Base-by-base conservation (phyloP, 2,113 vertebrate genomes). In the Aviceda subcristata region DNA sequence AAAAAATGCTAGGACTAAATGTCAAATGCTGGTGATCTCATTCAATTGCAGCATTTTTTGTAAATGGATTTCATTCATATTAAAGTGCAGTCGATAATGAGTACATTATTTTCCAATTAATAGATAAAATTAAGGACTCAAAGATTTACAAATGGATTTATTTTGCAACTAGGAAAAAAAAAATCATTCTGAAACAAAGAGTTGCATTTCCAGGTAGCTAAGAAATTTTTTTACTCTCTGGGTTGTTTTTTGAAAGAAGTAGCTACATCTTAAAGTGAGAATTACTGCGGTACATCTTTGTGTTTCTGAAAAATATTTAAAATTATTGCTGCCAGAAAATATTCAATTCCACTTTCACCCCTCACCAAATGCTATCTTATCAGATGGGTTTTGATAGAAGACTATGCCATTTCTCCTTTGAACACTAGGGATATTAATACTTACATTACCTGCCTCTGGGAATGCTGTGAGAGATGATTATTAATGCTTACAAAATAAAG, bases 81-180 rank as follows among this genome's bases (percentile, higher is more conserved):
- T 81, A 77, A 97, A 90, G 45, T 85, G 16, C 20, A 97, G 73
- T 92, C 97, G 76, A 88, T 97, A 97, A 93, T 87, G 53, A 91
- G 50, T 51, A 59, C 27, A 86, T 94, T 94, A 73, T 89, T 95
- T 97, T 95, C 96, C 69, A 97, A 93, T 94, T 97, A 96, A 80
- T 53, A 96, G 13, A 57, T 38, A 79, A 64, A 96, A 92, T 51
- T 78, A 85, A 83, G 32, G 41, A 74, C 66, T 93, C 22, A 67
- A 71, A 38, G 5, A 83, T 96, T 95, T 96, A 50, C 15, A 96
- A 95, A 96, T 91, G 22, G 45, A 92, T 85, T 82, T 91, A 87
- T 92, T 75, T 96, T 92, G 36, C 7, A 48, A 57, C 83, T 66
- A 93, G 34, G 17, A 85, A 84, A 95, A 76, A 86, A 79, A 27